These are phyloP conservation scores for Hippoglossus hippoglossus DNA, from an alignment of 2,797 vertebrate species.

Conservation along the genomic window DNA sequence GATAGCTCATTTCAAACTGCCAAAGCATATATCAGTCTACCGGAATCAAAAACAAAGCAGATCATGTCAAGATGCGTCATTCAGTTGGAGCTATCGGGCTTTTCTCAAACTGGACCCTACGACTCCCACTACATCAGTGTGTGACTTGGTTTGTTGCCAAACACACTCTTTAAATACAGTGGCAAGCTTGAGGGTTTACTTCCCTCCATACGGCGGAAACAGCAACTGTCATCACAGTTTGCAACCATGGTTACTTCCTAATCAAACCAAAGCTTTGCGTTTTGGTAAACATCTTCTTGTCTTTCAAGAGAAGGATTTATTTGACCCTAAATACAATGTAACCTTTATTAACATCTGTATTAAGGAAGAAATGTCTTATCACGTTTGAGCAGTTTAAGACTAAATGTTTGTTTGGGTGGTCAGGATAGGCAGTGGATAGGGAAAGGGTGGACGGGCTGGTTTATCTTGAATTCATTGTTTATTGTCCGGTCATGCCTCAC, in stretches of 20 bases:
- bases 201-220: too few species aligned
- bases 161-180: too few species aligned
- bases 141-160: not conserved
- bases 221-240: too few species aligned
- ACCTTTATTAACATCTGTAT: too few species aligned
- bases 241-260: too few species aligned
- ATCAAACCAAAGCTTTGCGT: too few species aligned
- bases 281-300: too few species aligned
- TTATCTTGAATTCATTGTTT: not conserved
- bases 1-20: conserved; percentile 18
- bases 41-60: conserved; percentile 36
- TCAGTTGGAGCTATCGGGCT: not conserved
- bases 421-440: not conserved
- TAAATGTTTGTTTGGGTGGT: not conserved
- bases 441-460: not conserved
- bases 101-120: not conserved
- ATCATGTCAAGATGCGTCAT: not conserved
- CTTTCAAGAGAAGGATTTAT: too few species aligned
- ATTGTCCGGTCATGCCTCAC: not conserved
- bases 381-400: not conserved
- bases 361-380: too few species aligned
- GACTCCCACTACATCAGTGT: too few species aligned
- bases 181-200: too few species aligned
- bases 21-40: conserved; percentile 24
- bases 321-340: too few species aligned